Evolutionary conservation across 2,888 invertebrate species (phyloP), one percentile per base, ranked within the genome.

Genomic region (Carabus problematicus): DNA sequence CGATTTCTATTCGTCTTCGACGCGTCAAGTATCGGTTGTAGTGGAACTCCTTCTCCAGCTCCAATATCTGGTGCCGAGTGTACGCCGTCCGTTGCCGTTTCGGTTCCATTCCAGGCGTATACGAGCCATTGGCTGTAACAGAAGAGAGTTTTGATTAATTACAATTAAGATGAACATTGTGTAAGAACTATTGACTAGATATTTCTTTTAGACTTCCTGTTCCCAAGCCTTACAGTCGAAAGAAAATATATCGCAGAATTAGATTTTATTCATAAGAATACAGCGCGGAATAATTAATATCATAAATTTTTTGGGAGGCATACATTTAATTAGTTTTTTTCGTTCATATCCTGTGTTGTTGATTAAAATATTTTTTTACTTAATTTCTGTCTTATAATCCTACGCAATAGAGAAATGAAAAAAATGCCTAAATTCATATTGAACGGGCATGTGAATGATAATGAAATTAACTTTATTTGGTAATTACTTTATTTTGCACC

Each of bases 11-110:
- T 81, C 98, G 87, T 84, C 97, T 87, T 81, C 97, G 88, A 76
- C 98, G 88, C 71, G 97, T 97, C 82, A 98, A 87, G 85, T 98
- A 98, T 79, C 95, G 89, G 86, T 97, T 98, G 87, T 93, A 97
- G 83, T 97, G 97, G 83, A 98, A 98, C 86, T 97, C 97, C 82
- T 97, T 97, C 82, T 97, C 97, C 79, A 98, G 86, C 84, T 98
- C 97, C 81, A 98, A 87, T 80, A 97, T 97, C 87, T 98, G 98
- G 86, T 97, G 96, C 82, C 97, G 90, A 71, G 97, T 98, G 87
- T 98, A 98, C 72, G 97, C 97, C 75, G 97, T 98, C 76, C 98
- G 88, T 82, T 97, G 97, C 72, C 98, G 88, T 83, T 97, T 97
- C 63, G 96, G 95, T 82, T 97, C 96, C 92, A 94, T 94, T 71